Evolutionary conservation across 2,888 invertebrate genomes (phyloP).

Genomic region (Morpho achilles): DNA sequence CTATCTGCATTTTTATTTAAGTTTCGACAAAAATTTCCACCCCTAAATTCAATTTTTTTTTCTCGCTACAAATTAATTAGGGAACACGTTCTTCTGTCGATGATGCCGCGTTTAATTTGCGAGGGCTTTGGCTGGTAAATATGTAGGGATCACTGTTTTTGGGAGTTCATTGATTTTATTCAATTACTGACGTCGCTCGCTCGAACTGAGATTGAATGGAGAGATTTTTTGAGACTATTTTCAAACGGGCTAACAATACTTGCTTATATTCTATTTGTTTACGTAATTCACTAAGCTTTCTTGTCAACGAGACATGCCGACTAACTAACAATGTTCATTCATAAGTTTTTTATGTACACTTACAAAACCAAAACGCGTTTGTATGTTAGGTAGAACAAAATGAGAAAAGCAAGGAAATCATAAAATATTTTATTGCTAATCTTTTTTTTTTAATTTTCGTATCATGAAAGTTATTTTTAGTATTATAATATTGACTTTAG

Average conservation of each 20-base stretch:
- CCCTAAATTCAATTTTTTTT: conserved; percentile 60
- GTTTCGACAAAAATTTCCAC: conserved; percentile 67
- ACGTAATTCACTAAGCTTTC: neutral
- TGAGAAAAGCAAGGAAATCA: too few species aligned
- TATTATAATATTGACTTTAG: too few species aligned
- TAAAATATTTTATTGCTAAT: too few species aligned
- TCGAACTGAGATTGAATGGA: neutral
- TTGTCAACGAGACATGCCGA: neutral
- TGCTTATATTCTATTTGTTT: neutral
- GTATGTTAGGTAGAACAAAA: too few species aligned
- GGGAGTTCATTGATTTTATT: conserved; percentile 17
- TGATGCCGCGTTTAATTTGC: conserved; percentile 45
- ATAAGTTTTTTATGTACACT: too few species aligned
- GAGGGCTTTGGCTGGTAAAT: conserved; percentile 17
- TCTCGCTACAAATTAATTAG: conserved; percentile 51
- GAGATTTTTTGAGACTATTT: neutral
- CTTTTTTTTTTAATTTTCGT: too few species aligned
- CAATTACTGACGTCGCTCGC: conserved; percentile 2
- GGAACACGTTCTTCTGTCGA: conserved; percentile 44
- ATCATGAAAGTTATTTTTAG: too few species aligned
- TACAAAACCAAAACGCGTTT: too few species aligned
- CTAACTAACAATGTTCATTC: too few species aligned
- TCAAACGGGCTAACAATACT: too few species aligned
- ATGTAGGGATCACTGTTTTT: conserved; percentile 14
- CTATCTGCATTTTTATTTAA: conserved; percentile 72